Percentiles rank a stretch among this genome's conserved stretches.
phyloP scores from a whole-genome alignment of 2,113 vertebrate species.

The Falcunculus frontatus region DNA sequence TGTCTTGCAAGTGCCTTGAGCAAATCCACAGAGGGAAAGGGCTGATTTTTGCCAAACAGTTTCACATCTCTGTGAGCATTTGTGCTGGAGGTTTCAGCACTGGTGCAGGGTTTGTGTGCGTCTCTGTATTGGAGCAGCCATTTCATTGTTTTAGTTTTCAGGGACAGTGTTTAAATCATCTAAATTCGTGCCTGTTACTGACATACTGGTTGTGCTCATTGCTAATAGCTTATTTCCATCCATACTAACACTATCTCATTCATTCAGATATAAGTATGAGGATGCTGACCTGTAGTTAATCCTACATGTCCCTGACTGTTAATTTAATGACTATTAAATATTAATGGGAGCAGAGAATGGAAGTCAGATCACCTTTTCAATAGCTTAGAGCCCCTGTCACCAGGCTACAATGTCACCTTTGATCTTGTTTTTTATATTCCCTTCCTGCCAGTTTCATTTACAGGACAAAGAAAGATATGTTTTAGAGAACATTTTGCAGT shows the following conservation, averaged over 20 bases:
- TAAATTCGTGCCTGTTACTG: neutral
- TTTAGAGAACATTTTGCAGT: neutral
- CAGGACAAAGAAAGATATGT: neutral
- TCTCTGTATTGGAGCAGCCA: neutral
- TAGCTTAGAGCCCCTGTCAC: slow-evolving; percentile 29
- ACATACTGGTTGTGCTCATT: neutral
- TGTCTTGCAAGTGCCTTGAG: neutral
- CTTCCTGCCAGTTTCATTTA: neutral
- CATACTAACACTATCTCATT: neutral
- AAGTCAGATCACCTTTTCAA: slow-evolving; percentile 50
- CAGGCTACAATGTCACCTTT: slow-evolving; percentile 42
- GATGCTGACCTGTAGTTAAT: slow-evolving; percentile 56
- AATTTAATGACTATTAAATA: slow-evolving; percentile 60
- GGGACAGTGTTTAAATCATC: neutral
- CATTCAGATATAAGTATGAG: slow-evolving; percentile 2
- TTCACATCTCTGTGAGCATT: neutral
- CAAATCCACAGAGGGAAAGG: neutral
- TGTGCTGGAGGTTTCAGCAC: neutral
- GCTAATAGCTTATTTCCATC: slow-evolving; percentile 32
- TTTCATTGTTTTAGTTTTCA: neutral
- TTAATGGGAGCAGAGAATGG: slow-evolving; percentile 34
- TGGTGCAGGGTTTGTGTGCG: neutral
- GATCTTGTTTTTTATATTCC: slow-evolving; percentile 33
- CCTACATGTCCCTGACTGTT: slow-evolving; percentile 29
- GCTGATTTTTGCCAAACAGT: neutral